A percentile compares a stretch with the other conserved stretches of the same genome.
phyloP scores from a whole-genome alignment of 2,797 vertebrate genomes.

The Pachyuromys duprasi region DNA sequence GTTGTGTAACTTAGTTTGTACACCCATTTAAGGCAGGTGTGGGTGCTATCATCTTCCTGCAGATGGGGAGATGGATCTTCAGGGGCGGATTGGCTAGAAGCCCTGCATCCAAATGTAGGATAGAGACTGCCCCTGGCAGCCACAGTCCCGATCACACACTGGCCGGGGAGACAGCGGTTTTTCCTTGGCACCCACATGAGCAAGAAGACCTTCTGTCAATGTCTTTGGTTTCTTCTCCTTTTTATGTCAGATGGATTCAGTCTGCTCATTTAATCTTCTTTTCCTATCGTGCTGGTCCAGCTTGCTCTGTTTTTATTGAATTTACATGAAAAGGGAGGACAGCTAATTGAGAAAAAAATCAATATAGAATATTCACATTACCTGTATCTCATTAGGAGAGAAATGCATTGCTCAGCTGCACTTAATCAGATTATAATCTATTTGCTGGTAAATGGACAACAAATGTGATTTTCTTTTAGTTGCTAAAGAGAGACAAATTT shows the following conservation, averaged over 20 bases:
- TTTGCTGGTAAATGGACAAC: background rate
- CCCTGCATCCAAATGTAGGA: background rate
- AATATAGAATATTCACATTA: background rate
- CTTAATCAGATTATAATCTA: conserved; percentile 10
- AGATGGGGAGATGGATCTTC: background rate
- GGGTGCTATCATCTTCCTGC: background rate
- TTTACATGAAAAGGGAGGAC: background rate
- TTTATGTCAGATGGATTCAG: background rate
- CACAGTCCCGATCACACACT: background rate
- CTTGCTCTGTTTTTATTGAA: background rate
- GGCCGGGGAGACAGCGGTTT: background rate
- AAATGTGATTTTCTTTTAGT: conserved; percentile 28
- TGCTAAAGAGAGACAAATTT: background rate
- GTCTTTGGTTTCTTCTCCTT: background rate
- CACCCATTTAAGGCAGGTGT: background rate
- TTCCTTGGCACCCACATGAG: background rate
- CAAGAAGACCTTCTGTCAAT: background rate
- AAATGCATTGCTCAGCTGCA: background rate
- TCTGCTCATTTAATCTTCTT: background rate
- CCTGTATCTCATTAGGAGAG: background rate
- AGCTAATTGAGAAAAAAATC: conserved; percentile 18
- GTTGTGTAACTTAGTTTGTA: background rate
- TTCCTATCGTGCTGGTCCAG: background rate
- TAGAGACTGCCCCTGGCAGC: background rate
- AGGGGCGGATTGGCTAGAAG: background rate